A percentile compares a stretch with the other conserved stretches of the same genome.
These are phyloP conservation scores for Hymenopus coronatus DNA, from an alignment of 2,888 invertebrate genomes.

Conservation along the genomic window DNA sequence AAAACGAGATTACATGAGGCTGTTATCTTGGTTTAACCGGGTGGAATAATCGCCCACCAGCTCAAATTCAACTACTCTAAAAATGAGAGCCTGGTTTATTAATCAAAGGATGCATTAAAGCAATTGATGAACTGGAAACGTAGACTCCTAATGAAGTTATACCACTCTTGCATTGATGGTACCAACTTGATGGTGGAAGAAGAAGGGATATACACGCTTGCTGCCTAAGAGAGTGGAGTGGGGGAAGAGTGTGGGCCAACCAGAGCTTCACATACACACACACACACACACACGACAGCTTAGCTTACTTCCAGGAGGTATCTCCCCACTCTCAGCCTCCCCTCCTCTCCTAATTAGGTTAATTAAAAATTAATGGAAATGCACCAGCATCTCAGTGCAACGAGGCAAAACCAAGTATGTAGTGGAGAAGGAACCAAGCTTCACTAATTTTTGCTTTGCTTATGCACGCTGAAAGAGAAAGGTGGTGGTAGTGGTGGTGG, in stretches of 20 bases:
- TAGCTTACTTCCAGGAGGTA: background rate
- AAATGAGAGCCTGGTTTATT: too few species aligned
- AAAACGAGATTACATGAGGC: too few species aligned
- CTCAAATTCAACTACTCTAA: too few species aligned
- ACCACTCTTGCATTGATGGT: background rate
- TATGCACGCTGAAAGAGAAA: background rate
- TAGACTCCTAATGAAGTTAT: background rate
- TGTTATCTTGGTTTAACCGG: too few species aligned
- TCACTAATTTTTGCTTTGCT: slow-evolving; percentile 6
- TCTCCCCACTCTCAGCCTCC: background rate
- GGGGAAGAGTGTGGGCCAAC: background rate
- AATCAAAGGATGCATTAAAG: too few species aligned
- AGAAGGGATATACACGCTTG: background rate
- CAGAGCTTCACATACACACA: background rate
- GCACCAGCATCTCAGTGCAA: background rate
- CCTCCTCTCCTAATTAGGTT: slow-evolving; percentile 15
- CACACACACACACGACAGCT: background rate
- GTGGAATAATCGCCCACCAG: too few species aligned
- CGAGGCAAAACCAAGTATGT: background rate
- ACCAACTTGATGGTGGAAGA: background rate
- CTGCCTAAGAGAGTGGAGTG: background rate
- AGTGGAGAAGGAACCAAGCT: background rate
- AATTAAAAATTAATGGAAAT: slow-evolving; percentile 21
- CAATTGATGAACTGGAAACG: too few species aligned
- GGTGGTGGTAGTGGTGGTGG: too few species aligned